Percentiles rank a stretch among this genome's conserved stretches.
phyloP scores from a whole-genome alignment of 2,888 invertebrate genomes.

The Apodemia hepburni region DNA sequence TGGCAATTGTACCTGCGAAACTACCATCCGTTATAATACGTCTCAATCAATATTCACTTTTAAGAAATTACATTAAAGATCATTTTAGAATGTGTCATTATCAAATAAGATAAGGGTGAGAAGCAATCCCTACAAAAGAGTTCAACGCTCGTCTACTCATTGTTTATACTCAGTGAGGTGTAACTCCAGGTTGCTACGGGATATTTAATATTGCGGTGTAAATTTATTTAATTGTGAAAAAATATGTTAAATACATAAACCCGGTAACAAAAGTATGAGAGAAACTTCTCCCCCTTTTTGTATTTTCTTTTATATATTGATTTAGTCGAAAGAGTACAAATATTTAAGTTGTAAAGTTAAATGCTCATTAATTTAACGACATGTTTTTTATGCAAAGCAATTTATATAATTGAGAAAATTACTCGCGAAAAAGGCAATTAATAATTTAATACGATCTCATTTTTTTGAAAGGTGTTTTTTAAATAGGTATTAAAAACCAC shows the following conservation, averaged over 20 bases:
- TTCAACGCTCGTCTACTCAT: conserved; percentile 72
- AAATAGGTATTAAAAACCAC: too few relatives aligned
- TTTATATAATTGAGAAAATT: too few relatives aligned
- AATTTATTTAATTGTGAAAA: conserved; percentile 18
- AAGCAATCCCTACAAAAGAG: conserved; percentile 71
- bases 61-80: conserved; percentile 39
- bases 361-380: too few relatives aligned
- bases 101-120: conserved; percentile 27
- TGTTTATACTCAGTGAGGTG: conserved; percentile 58
- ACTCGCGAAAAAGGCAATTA: too few relatives aligned
- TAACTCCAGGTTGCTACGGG: conserved; percentile 47
- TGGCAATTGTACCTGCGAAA: background rate
- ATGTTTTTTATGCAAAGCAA: too few relatives aligned
- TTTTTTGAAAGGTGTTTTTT: too few relatives aligned
- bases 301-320: too few relatives aligned
- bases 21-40: conserved; percentile 2
- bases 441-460: too few relatives aligned
- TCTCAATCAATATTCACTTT: background rate
- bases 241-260: background rate
- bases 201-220: conserved; percentile 33
- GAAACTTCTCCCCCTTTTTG: too few relatives aligned
- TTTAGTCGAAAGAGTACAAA: too few relatives aligned
- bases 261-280: too few relatives aligned
- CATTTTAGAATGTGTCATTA: conserved; percentile 30
- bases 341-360: too few relatives aligned